A percentile compares a stretch with the other conserved stretches of the same genome.
Conservation (phyloP, 2,797 vertebrate genomes). For the Huso huso region DNA sequence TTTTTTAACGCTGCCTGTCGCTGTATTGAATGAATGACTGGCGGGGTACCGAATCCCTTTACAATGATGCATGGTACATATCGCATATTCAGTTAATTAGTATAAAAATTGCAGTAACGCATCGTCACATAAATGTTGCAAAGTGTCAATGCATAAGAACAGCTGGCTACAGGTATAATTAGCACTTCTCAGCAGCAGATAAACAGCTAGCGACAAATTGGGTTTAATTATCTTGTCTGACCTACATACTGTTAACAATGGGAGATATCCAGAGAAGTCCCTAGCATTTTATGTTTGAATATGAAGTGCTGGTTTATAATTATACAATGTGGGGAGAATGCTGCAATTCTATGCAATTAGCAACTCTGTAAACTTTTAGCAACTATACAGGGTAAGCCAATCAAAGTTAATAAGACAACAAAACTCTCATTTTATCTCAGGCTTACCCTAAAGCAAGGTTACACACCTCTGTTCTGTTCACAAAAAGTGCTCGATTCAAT, state of each 20-base stretch:
- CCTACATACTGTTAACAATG: background rate
- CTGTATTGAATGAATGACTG: no score
- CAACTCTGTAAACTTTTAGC: background rate
- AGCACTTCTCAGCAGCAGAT: background rate
- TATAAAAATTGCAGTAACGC: background rate
- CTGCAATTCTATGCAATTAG: constrained; percentile 2
- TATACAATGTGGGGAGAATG: background rate
- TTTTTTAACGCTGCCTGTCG: no score
- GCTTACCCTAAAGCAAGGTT: no score
- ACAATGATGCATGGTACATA: background rate
- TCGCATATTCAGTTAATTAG: background rate
- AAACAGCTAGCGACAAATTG: constrained; percentile 1
- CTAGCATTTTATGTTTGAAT: background rate
- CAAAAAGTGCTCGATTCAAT: no score
- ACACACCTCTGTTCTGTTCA: no score
- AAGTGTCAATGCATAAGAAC: background rate
- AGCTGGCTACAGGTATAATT: constrained; percentile 10
- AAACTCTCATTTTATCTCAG: no score
- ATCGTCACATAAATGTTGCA: background rate
- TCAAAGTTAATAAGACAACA: background rate
- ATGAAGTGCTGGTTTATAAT: background rate
- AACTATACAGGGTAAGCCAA: background rate
- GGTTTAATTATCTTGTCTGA: constrained; percentile 7
- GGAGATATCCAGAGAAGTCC: background rate
- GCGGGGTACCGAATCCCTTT: no score